Percentiles rank a stretch among this genome's conserved stretches.
Conservation (phyloP, 2,797 vertebrate species). For the Chlorospingus flavigularis region DNA sequence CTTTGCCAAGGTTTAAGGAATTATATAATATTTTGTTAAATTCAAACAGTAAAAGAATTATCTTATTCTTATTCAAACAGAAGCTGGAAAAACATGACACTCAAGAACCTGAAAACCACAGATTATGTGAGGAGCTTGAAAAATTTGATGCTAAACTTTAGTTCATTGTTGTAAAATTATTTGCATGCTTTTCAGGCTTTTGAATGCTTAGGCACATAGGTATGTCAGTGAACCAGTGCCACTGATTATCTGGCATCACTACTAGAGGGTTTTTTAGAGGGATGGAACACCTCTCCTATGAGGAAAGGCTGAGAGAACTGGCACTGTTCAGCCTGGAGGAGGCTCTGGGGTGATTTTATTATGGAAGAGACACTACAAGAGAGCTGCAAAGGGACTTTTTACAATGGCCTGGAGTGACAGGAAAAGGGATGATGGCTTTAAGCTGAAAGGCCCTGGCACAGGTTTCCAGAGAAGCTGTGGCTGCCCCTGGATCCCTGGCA, state of each 20-base stretch:
- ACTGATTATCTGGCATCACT: background rate
- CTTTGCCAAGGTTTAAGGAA: background rate
- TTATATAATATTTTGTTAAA: background rate
- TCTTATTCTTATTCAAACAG: background rate
- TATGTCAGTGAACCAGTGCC: background rate
- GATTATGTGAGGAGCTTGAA: background rate
- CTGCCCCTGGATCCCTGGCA: background rate
- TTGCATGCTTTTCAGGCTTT: background rate
- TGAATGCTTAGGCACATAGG: background rate
- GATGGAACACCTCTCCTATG: background rate
- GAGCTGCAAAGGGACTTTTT: background rate
- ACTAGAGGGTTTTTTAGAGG: background rate
- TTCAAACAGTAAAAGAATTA: background rate
- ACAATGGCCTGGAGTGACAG: background rate
- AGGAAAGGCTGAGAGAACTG: background rate
- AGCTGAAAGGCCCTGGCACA: background rate
- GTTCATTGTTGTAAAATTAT: background rate
- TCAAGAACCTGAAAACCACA: background rate
- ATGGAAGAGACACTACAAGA: background rate
- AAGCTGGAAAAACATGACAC: background rate
- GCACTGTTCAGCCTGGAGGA: background rate
- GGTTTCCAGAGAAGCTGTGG: accelerated
- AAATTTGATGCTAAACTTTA: background rate
- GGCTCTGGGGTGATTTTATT: background rate
- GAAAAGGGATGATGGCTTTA: background rate